Base-by-base conservation (phyloP, 2,888 invertebrate species). In the Drosophila borborema region DNA sequence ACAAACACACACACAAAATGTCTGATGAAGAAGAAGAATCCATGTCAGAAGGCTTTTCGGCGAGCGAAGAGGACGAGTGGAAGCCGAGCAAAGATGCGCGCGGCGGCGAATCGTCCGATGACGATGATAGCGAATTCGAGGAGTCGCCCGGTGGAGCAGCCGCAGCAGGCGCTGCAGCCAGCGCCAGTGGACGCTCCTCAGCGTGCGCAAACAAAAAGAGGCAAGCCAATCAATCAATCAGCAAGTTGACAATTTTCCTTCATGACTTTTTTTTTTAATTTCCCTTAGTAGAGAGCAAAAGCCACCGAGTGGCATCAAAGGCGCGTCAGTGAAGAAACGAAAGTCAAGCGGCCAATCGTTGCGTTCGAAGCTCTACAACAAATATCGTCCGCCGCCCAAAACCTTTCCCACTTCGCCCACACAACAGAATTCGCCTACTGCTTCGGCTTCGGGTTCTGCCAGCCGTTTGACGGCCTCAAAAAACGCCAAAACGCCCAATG, bases 1-100 rank as follows among this genome's bases (percentile, higher is more conserved):
- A 93, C 40, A 48, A 23, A 18, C 18, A n/a, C 36, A 18, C 48
- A 48, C 18, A 45, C 40, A 61, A n/a, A 34, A 92, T 92, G 92
- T 92, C 92, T 3, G 92, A 92, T 66, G 91, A 91, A 54, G 92
- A 92, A 68, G 90, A 92, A 53, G 90, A 91, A n/a, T 91, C 90
- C 20, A 81, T 90, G 68, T 87, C 90, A 7, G 91, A 91, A 51
- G 93, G 91, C 58, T 93, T 93, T 80, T 93, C 93, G 1, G 92
- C 91, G 14, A 92, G 93, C 70, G 93, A 93, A 71, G 93, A 93
- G 73, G 93, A 93, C 72, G 93, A 93, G 68, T 93, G 92, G 89
- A 90, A 90, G 40, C 91, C 91, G 7, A 85, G 70, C 10, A 86
- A 91, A 80, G 69, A 85, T 71, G 73, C 77, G 28, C 78, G 85